These are phyloP conservation scores for Chlorocebus sabaeus DNA, from an alignment of 2,113 vertebrate species.

Conservation along the genomic window DNA sequence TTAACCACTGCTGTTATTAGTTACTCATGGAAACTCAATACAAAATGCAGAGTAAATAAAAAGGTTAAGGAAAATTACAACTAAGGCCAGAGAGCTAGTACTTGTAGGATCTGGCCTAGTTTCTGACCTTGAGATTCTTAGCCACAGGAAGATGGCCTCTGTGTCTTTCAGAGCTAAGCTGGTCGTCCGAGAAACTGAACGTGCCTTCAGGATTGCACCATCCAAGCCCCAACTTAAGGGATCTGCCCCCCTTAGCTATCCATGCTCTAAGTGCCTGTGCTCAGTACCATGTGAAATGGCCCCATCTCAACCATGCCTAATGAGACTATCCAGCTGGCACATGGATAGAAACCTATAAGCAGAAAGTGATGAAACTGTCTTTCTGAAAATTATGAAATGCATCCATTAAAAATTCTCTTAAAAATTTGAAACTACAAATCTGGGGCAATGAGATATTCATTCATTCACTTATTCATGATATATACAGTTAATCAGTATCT, in stretches of 20 bases:
- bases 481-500: not conserved
- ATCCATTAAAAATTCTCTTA: not conserved
- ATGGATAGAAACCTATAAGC: not conserved
- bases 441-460: not conserved
- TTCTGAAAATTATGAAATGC: constrained; percentile 3
- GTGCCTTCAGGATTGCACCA: not conserved
- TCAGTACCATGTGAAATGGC: not conserved
- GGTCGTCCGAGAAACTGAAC: not conserved
- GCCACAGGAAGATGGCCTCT: not conserved
- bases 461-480: not conserved
- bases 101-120: not conserved
- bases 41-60: not conserved
- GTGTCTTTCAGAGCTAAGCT: not conserved
- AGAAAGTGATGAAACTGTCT: not conserved
- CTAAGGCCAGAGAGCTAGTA: not conserved
- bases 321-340: not conserved
- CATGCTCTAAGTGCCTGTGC: not conserved
- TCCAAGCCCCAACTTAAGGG: not conserved
- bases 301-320: not conserved
- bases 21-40: not conserved
- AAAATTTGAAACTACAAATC: not conserved
- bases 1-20: not conserved
- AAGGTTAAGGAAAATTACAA: not conserved
- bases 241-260: not conserved
- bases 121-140: not conserved